phyloP scores from a whole-genome alignment of 2,797 vertebrate species.

The Falco cherrug region DNA sequence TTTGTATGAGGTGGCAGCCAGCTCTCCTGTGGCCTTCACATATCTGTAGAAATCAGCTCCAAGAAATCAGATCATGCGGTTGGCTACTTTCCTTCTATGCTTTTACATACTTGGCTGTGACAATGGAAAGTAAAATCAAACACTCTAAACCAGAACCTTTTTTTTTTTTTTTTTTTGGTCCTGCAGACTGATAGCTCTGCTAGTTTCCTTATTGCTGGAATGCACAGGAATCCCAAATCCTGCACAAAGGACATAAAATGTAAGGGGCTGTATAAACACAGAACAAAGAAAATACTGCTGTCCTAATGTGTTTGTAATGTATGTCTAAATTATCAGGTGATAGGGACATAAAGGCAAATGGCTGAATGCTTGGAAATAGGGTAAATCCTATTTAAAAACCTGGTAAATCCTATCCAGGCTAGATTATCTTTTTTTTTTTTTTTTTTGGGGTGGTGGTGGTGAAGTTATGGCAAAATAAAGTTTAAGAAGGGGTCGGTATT shows the following conservation, averaged over 20 bases:
- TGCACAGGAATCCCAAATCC: background rate
- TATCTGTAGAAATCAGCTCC: background rate
- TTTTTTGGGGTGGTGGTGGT: no score
- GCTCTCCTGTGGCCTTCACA: background rate
- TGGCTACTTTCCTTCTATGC: background rate
- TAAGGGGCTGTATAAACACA: background rate
- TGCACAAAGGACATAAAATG: background rate
- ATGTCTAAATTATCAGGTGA: background rate
- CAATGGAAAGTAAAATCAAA: background rate
- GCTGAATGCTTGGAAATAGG: background rate
- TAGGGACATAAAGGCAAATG: background rate
- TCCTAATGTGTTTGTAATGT: background rate
- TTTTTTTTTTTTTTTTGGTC: background rate
- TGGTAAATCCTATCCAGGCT: background rate
- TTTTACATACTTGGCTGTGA: conserved; percentile 8
- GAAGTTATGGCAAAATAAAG: background rate
- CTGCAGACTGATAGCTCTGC: background rate
- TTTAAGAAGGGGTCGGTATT: background rate
- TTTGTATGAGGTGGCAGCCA: background rate
- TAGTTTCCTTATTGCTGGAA: background rate
- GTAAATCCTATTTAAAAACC: background rate
- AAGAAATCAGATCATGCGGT: background rate
- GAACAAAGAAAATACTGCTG: background rate
- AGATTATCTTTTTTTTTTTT: background rate
- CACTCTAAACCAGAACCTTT: background rate